Conservation (phyloP, 2,113 vertebrate genomes). For the Passerina amoena region DNA sequence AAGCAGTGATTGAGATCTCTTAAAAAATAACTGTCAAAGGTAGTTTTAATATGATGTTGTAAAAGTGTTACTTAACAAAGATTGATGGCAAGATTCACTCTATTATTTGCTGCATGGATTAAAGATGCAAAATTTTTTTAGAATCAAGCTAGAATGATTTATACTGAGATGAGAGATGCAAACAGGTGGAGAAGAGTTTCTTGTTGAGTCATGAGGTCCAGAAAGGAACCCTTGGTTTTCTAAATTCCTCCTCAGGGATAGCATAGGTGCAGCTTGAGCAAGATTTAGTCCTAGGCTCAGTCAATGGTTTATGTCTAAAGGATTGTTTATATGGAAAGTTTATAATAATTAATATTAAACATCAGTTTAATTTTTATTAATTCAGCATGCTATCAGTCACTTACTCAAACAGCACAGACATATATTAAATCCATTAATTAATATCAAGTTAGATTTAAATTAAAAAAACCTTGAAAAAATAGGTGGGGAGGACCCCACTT, state of each 20-base stretch:
- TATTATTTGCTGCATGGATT: neutral
- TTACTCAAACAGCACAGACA: neutral
- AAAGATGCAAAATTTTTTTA: neutral
- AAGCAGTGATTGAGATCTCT: neutral
- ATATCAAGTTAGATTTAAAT: neutral
- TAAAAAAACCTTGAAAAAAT: neutral
- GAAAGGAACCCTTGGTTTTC: neutral
- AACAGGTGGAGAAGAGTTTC: neutral
- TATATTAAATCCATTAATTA: neutral
- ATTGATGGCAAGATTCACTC: neutral
- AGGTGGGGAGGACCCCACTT: neutral
- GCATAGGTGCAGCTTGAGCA: neutral
- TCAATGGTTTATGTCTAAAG: neutral
- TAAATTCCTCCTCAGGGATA: neutral
- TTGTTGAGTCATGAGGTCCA: neutral
- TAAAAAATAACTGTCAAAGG: neutral
- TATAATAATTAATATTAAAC: neutral
- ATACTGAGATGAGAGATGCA: neutral
- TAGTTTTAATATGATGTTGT: neutral
- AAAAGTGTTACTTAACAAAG: neutral
- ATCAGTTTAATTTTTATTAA: neutral
- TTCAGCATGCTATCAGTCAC: neutral
- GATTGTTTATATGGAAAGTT: neutral
- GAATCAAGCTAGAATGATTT: neutral
- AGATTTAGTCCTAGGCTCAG: neutral